Base-by-base conservation (phyloP, 1,140 invertebrate species). In the Amyelois transitella region DNA sequence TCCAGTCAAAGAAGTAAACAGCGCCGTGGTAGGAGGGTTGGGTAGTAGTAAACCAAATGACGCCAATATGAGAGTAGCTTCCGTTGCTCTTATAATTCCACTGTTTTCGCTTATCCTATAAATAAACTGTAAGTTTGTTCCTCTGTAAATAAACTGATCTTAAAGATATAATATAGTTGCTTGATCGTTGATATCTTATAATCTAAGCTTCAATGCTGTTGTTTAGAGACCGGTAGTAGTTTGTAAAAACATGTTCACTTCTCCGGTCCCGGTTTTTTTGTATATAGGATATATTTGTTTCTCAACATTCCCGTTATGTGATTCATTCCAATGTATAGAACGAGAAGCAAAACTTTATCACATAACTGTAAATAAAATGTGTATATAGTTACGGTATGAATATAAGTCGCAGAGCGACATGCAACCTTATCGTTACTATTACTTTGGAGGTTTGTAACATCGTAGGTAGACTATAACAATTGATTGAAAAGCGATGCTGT, bases 261-360 rank as follows among this genome's bases (percentile, higher is more conserved):
- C 57, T 61, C 75, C 64, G 66, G 58, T 59, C 60, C 62, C 44
- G 60, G 66, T 38, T 14, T 38, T n/a, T 62, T 71, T 83, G 79
- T 82, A 84, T 75, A 84, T 81, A 83, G 53, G 54, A 69, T 66
- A 61, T 61, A 71, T 71, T 75, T 77, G 69, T 72, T 71, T 74
- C 65, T 66, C 71, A 18, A 86, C 81, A 86, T 86, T 86, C 83
- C 83, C 74, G 76, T 75, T 86, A 72, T 77, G 77, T 80, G 75
- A 69, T 82, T 76, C 72, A 86, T 84, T 85, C 77, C 81, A 84
- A 66, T 78, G 55, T 82, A 69, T 80, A 80, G 78, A 77, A 69
- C 72, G 69, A 75, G 58, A 64, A 75, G 66, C 70, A 71, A 75
- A 76, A 77, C 67, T 66, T 66, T 55, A 74, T 77, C 73, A 72